Evolutionary conservation across 2,888 invertebrate species (phyloP).

Genomic region (Arge pagana): DNA sequence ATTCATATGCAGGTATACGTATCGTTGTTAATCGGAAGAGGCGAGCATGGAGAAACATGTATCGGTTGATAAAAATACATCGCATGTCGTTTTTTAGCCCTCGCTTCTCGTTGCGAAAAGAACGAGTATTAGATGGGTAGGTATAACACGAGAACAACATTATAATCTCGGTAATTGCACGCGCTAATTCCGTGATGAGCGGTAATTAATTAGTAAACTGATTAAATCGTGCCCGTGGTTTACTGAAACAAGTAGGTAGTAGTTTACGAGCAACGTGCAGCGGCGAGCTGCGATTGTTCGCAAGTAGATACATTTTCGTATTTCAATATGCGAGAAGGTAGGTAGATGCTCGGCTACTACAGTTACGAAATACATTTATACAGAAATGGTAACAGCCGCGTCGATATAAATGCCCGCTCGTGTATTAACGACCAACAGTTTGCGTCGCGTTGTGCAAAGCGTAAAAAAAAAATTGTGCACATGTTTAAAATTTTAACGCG

Average conservation of each 20-base stretch:
- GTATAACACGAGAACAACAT: slow-evolving; percentile 23
- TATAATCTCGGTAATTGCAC: slow-evolving; percentile 39
- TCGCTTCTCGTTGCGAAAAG: slow-evolving; percentile 1
- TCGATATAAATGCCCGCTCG: no score
- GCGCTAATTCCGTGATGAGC: slow-evolving; percentile 42
- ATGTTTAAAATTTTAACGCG: no score
- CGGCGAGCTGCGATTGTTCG: no score
- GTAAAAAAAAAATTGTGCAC: no score
- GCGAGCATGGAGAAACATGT: background rate
- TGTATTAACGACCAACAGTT: no score
- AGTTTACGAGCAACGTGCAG: slow-evolving; percentile 9
- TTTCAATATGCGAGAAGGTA: background rate
- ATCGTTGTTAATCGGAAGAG: background rate
- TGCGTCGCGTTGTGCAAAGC: no score
- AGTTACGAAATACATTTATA: no score
- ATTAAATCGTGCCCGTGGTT: slow-evolving; percentile 20
- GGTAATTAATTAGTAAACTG: slow-evolving; percentile 40
- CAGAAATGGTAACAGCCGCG: no score
- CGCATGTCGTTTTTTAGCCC: background rate
- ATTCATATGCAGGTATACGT: background rate
- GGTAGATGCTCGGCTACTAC: no score
- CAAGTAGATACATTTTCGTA: background rate
- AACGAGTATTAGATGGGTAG: slow-evolving; percentile 9
- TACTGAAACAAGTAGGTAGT: slow-evolving; percentile 16
- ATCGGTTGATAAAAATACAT: background rate